Evolutionary conservation across 2,888 invertebrate genomes (phyloP).

Genomic region (Drosophila paranaensis): DNA sequence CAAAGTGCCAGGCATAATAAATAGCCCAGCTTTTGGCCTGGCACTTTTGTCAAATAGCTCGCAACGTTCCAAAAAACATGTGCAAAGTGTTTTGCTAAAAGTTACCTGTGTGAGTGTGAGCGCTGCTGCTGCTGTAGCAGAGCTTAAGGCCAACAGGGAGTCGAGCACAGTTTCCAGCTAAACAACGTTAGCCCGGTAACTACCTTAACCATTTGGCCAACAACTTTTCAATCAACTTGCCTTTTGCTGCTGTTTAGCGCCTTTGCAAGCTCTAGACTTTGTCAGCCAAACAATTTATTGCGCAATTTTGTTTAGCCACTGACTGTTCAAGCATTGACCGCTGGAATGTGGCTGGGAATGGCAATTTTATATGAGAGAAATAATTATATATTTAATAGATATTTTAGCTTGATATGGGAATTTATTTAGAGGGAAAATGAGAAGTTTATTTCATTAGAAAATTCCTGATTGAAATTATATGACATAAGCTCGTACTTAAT

Average conservation of each 20-base stretch:
- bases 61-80: constrained; percentile 54
- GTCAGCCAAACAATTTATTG: constrained; percentile 47
- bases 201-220: constrained; percentile 32
- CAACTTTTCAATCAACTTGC: constrained; percentile 70
- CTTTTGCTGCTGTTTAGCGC: constrained; percentile 42
- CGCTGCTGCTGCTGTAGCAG: too few relatives aligned
- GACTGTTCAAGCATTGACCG: constrained; percentile 10
- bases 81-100: constrained; percentile 64
- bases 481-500: not conserved
- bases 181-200: constrained; percentile 10
- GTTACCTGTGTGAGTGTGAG: constrained; percentile 46
- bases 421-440: not conserved
- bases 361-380: not conserved
- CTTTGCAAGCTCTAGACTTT: constrained; percentile 28
- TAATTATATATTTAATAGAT: not conserved
- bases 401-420: not conserved
- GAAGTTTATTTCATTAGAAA: not conserved
- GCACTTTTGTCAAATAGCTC: constrained; percentile 75
- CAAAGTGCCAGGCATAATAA: constrained; percentile 67
- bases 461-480: not conserved
- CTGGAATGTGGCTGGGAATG: not conserved
- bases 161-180: constrained; percentile 1
- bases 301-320: constrained; percentile 10
- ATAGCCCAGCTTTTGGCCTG: constrained; percentile 72
- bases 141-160: constrained; percentile 29